Conservation (phyloP, 1,140 invertebrate genomes). For the Orchesella cincta region DNA sequence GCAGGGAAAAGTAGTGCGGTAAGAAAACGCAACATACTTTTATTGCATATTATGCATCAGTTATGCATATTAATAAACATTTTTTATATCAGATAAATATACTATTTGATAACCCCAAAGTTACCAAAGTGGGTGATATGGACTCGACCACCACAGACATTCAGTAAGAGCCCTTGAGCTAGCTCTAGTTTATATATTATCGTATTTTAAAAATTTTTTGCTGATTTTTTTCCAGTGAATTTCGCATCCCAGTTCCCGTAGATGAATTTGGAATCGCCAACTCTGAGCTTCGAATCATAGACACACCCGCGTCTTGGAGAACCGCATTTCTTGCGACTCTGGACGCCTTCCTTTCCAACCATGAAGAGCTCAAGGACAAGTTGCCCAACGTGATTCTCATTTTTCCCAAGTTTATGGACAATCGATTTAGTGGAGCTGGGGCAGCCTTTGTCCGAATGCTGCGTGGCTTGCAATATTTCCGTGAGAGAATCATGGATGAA, state of each 20-base stretch:
- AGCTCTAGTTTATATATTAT: background rate
- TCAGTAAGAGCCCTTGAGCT: too few relatives aligned
- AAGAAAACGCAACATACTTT: background rate
- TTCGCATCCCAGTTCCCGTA: constrained; percentile 32
- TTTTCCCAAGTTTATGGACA: constrained; percentile 37
- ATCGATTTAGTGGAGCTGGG: constrained; percentile 26
- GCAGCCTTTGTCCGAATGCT: constrained; percentile 36
- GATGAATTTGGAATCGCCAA: constrained; percentile 14
- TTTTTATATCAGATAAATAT: constrained; percentile 32
- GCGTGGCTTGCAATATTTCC: constrained; percentile 11
- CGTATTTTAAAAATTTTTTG: constrained; percentile 19
- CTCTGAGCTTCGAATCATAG: background rate
- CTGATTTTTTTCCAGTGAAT: constrained; percentile 28
- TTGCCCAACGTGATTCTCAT: constrained; percentile 37
- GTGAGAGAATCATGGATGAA: constrained; percentile 29
- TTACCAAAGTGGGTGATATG: too few relatives aligned
- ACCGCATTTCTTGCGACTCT: constrained; percentile 33
- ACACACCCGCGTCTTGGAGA: background rate
- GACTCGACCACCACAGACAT: too few relatives aligned
- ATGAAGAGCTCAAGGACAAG: constrained; percentile 33
- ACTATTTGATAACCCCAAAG: constrained; percentile 28
- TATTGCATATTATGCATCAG: background rate
- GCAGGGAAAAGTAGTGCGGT: constrained; percentile 36
- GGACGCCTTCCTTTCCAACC: constrained; percentile 28
- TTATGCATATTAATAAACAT: too few relatives aligned